Evolutionary conservation across 2,888 invertebrate species (phyloP), one percentile per base, ranked within the genome.

Genomic region (Notocelia uddmanniana): DNA sequence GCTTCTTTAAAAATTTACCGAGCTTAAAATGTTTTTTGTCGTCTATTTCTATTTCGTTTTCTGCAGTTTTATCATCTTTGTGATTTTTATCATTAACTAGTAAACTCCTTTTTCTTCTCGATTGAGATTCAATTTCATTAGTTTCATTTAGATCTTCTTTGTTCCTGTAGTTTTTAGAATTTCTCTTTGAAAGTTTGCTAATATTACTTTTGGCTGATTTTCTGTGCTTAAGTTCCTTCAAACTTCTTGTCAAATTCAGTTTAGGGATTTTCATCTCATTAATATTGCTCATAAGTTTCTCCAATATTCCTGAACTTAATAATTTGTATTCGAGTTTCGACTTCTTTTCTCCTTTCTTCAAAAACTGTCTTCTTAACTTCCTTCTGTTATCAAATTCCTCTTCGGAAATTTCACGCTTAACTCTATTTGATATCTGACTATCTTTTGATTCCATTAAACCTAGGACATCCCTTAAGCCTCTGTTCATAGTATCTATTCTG

Each of bases 11-110:
- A 41, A 91, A 82, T 57, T 85, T 87, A 77, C 83, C 85, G 2
- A 88, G 64, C 41, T 85, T 85, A 0, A 74, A 76, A 72, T 83
- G 81, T 18, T 84, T 81, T 63, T 79, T 81, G 15, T 75, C 75
- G 41, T 80, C 78, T 0, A 76, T 64, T 3, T 86, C 81, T 23
- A 89, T 80, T 76, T 89, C 84, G 58, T 90, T 91, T 73, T 89
- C 87, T 26, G 71, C 60, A 6, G 73, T 68, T 11, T 58, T 58
- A 26, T 74, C 73, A 13, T 72, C 34, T 23, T 45, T 57, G 19
- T 2, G 23, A 50, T 73, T 10, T 18, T 41, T 73, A n/a, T 64
- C 68, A 21, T 76, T 71, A 13, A 76, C 72, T 70, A 78, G 73
- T 60, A 68, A 52, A 78, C 77, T 69, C 64, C 71, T 66, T 74